Evolutionary conservation across 2,797 vertebrate genomes (phyloP), one percentile per base, ranked within the genome.

Genomic region (Synanceia verrucosa): DNA sequence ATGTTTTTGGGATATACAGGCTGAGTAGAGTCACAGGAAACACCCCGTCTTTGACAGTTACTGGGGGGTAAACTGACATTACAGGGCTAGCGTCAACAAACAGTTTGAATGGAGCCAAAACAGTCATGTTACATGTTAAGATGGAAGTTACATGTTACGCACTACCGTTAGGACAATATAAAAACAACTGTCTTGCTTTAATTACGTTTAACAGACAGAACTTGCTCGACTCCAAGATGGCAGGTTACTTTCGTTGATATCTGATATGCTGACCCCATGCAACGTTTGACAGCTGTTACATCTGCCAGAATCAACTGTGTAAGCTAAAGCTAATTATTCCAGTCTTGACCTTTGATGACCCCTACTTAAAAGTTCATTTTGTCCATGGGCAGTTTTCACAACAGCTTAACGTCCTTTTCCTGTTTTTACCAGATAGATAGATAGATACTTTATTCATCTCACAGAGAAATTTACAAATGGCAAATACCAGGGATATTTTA

Each of bases 201-300:
- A 3, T 16, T 13, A 16, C 18, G 16, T 57, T 51, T 51, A 5
- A 6, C 2, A 34, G 21, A 60, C 18, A 23, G 16, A 37, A 34
- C 11, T 11, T 9, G 6, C 4, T 3, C 7, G 4, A 29, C 5
- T 37, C 2, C 55, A 9, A 21, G 33, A 21, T 56, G 18, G 10
- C 6, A 19, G 7, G 11, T 19, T 52, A 39, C 24, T 29, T 9
- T 0, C n/a, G 19, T 6, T 31, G 26, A 37, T 50, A 48, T 4
- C 11, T 36, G 44, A 64, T 52, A 67, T 34, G 67, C 6, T 51
- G 24, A 19, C 21, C 19, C 60, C 19, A 46, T 34, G 57, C 51
- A 39, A 28, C 23, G n/a, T 19, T 34, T 46, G 66, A 55, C 62
- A 74, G 65, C 18, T 65, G 4, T 29, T 48, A 33, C 43, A 52